These are phyloP conservation scores for Pterois miles DNA, from an alignment of 2,797 vertebrate species.

Conservation along the genomic window DNA sequence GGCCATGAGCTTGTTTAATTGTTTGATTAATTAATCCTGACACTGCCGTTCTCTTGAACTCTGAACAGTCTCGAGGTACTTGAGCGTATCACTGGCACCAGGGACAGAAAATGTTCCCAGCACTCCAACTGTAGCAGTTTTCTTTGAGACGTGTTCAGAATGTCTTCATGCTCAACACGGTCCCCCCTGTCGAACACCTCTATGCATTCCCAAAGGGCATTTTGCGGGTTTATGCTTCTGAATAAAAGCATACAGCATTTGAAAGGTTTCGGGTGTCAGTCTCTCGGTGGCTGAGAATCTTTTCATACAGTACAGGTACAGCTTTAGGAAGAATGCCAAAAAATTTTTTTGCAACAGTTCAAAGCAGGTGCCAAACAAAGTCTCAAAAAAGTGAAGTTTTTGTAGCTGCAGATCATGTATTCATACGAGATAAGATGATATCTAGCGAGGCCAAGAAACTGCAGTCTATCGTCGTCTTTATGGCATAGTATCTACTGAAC, in stretches of 20 bases:
- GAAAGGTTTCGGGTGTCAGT: constrained; percentile 50
- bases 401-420: constrained; percentile 11
- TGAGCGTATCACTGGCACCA: not conserved
- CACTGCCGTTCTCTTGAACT: constrained; percentile 35
- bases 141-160: constrained; percentile 31
- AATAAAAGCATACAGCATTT: constrained; percentile 52
- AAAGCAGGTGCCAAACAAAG: constrained; percentile 43
- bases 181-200: constrained; percentile 45
- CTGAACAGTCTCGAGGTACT: constrained; percentile 3
- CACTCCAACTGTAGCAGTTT: constrained; percentile 14
- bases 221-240: constrained; percentile 26
- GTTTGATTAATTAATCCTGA: not conserved
- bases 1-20: not conserved
- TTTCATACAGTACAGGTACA: constrained; percentile 31
- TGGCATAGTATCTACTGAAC: not conserved
- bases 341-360: constrained; percentile 10
- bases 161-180: constrained; percentile 38
- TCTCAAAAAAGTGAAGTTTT: constrained; percentile 13
- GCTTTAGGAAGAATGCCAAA: constrained; percentile 18
- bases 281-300: constrained; percentile 19
- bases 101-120: constrained; percentile 23
- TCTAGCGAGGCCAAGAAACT: constrained; percentile 21
- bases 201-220: constrained; percentile 43
- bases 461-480: not conserved
- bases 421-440: not conserved